Evolutionary conservation across 2,888 invertebrate species (phyloP), one percentile per base, ranked within the genome.

Genomic region (Aethes cnicana): DNA sequence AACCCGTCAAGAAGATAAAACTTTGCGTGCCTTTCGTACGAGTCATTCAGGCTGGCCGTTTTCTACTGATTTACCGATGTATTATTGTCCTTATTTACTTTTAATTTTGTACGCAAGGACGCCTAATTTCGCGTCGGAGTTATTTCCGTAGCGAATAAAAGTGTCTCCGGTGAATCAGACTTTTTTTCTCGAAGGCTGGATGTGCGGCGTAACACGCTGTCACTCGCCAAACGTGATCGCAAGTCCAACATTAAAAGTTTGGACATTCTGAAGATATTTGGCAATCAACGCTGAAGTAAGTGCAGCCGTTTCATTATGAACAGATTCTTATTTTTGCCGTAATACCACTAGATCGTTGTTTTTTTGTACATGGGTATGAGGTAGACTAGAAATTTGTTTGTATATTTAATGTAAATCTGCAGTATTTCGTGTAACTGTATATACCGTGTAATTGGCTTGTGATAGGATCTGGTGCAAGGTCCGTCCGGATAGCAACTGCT

Each of bases 141-240:
- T 88, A 88, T 85, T 85, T 88, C 84, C 87, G 86, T 71, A 81
- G 78, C 77, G 67, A 73, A 84, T 81, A 76, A 79, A 84, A 84
- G 67, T 77, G 77, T 80, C 80, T 80, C 72, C 62, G 76, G 69
- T 87, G 87, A 89, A 79, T 88, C 87, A 85, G 77, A 77, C 64
- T 72, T 81, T 82, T 71, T 84, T n/a, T n/a, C n/a, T 77, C 67
- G 61, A 73, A 76, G 58, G 60, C 63, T 68, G 69, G 64, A 75
- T 71, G 71, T 74, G 66, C 72, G 72, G 79, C 77, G 80, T 83
- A 80, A 81, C 77, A 74, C 74, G 68, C 68, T 85, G 81, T 78
- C 83, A 78, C 66, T 68, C 72, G 69, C 68, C 62, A 72, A 69
- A 68, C 69, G 72, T 73, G 74, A 78, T 77, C 63, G n/a, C n/a